These are phyloP conservation scores for Chrysina gloriosa DNA, from an alignment of 2,888 invertebrate genomes.

Conservation along the genomic window DNA sequence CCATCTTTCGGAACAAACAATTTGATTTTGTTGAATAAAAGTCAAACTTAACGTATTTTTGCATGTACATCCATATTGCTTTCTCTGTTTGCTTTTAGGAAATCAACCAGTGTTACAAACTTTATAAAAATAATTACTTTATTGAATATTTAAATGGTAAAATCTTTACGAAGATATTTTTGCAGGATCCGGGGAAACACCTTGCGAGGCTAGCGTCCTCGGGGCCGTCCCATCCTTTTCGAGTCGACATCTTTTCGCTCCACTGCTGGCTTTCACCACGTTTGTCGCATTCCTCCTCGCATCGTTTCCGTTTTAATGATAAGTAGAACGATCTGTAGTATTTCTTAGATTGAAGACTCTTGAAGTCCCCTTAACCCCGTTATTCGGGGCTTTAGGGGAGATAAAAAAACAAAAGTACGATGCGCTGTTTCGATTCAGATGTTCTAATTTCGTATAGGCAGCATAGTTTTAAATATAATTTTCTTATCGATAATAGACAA, in stretches of 20 bases:
- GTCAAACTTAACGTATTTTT: too few relatives aligned
- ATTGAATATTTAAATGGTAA: background rate
- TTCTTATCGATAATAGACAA: constrained; percentile 15
- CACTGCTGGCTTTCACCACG: background rate
- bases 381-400: too few relatives aligned
- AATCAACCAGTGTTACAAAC: too few relatives aligned
- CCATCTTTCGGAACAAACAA: too few relatives aligned
- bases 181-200: constrained; percentile 61
- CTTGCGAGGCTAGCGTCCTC: constrained; percentile 58
- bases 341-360: constrained; percentile 3
- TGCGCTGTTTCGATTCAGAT: constrained; percentile 8
- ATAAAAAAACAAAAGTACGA: background rate
- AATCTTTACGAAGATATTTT: constrained; percentile 40
- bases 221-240: constrained; percentile 50
- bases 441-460: background rate
- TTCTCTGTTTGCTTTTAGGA: too few relatives aligned
- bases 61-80: too few relatives aligned
- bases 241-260: background rate
- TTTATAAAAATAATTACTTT: too few relatives aligned
- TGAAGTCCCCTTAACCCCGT: too few relatives aligned
- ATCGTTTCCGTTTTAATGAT: constrained; percentile 2
- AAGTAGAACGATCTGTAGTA: constrained; percentile 6
- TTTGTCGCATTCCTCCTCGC: background rate
- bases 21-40: too few relatives aligned
- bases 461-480: background rate